Percentiles rank a stretch among this genome's conserved stretches.
Evolutionary conservation across 2,888 invertebrate species (phyloP).

Genomic region (Caenorhabditis imperialis): DNA sequence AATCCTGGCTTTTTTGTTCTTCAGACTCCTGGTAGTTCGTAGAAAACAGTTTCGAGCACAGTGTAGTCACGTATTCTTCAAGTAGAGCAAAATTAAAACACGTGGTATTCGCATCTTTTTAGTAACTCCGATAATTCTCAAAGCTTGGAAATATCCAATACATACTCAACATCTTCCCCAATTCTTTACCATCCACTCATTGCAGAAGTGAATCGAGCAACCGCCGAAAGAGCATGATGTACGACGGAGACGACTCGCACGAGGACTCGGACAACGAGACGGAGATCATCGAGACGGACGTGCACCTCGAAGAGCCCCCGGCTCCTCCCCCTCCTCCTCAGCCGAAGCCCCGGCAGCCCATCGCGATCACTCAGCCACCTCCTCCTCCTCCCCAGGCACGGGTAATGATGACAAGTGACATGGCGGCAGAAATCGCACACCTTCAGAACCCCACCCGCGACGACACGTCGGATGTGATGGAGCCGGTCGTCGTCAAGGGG

Average conservation of each 20-base stretch:
- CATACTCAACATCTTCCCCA: no score
- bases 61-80: no score
- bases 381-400: neutral
- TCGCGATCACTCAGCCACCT: slow-evolving; percentile 16
- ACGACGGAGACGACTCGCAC: slow-evolving; percentile 28
- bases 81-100: no score
- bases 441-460: slow-evolving; percentile 19
- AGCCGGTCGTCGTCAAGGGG: slow-evolving; percentile 46
- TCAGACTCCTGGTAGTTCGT: no score
- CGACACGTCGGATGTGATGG: slow-evolving; percentile 16
- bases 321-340: slow-evolving; percentile 9
- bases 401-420: neutral
- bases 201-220: slow-evolving; percentile 17
- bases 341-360: slow-evolving; percentile 27
- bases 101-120: no score
- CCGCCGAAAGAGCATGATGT: slow-evolving; percentile 25
- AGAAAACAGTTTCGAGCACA: no score
- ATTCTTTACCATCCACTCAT: no score
- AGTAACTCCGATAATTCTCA: no score
- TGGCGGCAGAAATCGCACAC: slow-evolving; percentile 6
- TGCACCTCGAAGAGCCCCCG: slow-evolving; percentile 13
- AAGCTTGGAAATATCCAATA: no score
- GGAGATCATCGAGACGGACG: slow-evolving; percentile 40
- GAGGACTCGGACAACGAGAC: slow-evolving; percentile 33
- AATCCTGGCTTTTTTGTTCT: no score